Evolutionary conservation across 2,797 vertebrate species (phyloP).

Genomic region (Tympanoctomys barrerae): DNA sequence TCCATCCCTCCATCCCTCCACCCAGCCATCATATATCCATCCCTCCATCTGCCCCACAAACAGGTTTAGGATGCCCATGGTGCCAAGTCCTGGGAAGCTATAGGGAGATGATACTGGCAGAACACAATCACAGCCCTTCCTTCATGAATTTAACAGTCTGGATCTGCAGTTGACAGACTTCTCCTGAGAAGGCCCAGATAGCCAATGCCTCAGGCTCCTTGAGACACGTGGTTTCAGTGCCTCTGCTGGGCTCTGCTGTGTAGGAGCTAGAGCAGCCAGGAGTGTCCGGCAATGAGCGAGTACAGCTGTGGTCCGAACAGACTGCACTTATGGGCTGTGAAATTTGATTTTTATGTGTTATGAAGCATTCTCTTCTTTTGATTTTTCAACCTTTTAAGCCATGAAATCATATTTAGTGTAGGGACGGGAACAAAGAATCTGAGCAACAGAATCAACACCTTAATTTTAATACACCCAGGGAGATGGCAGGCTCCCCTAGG

Average conservation of each 20-base stretch:
- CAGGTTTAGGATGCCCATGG: too few species aligned
- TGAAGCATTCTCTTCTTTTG: neutral
- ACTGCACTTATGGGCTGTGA: neutral
- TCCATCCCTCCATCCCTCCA: neutral
- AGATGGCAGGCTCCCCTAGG: neutral
- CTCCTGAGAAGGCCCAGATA: neutral
- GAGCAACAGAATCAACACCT: neutral
- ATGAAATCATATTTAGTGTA: neutral
- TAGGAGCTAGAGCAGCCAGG: neutral
- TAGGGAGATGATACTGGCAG: neutral
- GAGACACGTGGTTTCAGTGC: fast-evolving
- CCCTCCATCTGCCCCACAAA: neutral
- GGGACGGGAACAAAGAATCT: neutral
- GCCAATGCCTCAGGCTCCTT: fast-evolving
- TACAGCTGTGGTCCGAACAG: neutral
- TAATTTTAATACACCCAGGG: neutral
- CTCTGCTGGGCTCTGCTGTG: fast-evolving
- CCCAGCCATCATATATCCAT: neutral
- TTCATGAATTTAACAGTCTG: too few species aligned
- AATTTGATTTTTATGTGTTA: neutral
- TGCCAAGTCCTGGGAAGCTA: neutral
- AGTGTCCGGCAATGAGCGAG: neutral
- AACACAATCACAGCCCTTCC: fast-evolving
- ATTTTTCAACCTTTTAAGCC: neutral
- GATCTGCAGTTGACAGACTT: neutral